phyloP scores from a whole-genome alignment of 2,797 vertebrate genomes.

The Enteromius treurensis region DNA sequence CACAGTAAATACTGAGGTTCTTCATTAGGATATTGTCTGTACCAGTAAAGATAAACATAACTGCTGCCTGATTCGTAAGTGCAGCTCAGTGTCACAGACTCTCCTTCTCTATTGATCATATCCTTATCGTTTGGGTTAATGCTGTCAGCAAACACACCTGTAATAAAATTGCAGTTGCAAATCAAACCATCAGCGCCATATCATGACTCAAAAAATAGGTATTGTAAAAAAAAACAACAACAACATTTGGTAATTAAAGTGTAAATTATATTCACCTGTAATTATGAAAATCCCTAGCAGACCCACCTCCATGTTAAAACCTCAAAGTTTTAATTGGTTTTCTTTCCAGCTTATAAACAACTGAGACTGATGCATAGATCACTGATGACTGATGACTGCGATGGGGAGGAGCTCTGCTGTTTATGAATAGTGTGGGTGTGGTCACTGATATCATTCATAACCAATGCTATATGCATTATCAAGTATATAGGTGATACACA shows the following conservation, averaged over 20 bases:
- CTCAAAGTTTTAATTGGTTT: not conserved
- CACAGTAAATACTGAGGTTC: conserved; percentile 15
- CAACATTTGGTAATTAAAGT: not conserved
- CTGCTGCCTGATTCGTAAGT: not conserved
- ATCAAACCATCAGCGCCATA: not conserved
- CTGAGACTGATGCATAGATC: not conserved
- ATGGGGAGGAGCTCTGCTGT: not conserved
- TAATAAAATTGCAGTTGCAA: not conserved
- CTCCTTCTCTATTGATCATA: not conserved
- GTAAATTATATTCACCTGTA: not conserved
- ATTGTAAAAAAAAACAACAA: not conserved
- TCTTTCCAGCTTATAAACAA: not conserved
- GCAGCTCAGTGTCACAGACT: conserved; percentile 33
- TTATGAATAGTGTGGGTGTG: not conserved
- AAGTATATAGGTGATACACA: no score
- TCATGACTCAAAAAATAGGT: not conserved
- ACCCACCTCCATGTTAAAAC: not conserved
- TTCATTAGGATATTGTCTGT: conserved; percentile 15
- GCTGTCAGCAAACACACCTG: conserved; percentile 4
- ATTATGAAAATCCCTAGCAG: not conserved
- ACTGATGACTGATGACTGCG: no score
- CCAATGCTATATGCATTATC: not conserved
- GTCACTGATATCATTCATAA: not conserved
- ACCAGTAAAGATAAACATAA: conserved; percentile 54
- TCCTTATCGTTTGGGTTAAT: not conserved